Evolutionary conservation across 2,888 invertebrate genomes (phyloP).

Genomic region (Brenthis daphne): DNA sequence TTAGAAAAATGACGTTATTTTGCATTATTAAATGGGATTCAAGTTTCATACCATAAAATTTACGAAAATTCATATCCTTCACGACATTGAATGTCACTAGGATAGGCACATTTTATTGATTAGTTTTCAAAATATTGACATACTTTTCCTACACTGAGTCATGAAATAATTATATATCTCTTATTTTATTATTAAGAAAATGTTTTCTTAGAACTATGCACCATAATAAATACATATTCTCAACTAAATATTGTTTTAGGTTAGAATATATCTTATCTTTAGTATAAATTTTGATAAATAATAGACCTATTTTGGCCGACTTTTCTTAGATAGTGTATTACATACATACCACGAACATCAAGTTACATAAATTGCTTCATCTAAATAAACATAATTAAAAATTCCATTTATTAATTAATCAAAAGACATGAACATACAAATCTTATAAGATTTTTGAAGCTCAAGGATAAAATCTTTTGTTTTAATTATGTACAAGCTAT

Average conservation of each 20-base stretch:
- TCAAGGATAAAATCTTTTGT: too few relatives aligned
- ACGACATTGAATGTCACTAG: constrained; percentile 33
- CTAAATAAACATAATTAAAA: too few relatives aligned
- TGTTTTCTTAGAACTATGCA: neutral
- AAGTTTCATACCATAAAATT: neutral
- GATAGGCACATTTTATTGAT: constrained; percentile 52
- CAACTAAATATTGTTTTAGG: constrained; percentile 14
- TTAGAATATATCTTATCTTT: constrained; percentile 27
- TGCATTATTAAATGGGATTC: neutral
- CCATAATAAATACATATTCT: neutral
- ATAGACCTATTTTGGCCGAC: neutral
- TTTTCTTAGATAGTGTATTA: neutral
- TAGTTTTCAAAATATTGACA: constrained; percentile 34
- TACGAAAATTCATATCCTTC: neutral
- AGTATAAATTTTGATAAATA: constrained; percentile 2
- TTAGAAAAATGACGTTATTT: neutral
- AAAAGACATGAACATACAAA: too few relatives aligned
- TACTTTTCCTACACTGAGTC: neutral
- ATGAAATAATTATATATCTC: constrained; percentile 8
- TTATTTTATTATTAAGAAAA: neutral
- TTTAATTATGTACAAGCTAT: too few relatives aligned
- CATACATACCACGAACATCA: neutral
- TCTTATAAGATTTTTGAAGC: too few relatives aligned
- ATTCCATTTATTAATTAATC: too few relatives aligned
- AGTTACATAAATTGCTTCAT: neutral